These are phyloP conservation scores for Erithacus rubecula DNA, from an alignment of 2,797 vertebrate species.

Conservation along the genomic window DNA sequence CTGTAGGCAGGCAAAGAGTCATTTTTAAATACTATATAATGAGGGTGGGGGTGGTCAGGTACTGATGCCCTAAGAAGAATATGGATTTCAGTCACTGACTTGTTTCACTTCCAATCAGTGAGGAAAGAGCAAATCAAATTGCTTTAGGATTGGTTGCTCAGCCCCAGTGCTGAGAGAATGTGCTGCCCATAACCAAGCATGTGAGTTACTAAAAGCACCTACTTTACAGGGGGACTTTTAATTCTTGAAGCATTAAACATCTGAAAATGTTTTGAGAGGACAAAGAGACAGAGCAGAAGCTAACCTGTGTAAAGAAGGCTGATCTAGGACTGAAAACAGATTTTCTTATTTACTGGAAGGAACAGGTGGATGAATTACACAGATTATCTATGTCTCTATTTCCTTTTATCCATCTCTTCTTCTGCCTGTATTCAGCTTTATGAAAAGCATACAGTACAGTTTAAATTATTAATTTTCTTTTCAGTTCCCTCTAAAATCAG, in stretches of 20 bases:
- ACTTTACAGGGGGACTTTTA: background rate
- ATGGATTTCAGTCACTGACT: background rate
- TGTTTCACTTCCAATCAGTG: background rate
- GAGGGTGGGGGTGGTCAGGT: rapidly evolving
- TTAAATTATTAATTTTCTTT: conserved; percentile 68
- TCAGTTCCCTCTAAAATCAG: conserved; percentile 47
- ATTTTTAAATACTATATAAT: background rate
- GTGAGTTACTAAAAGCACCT: background rate
- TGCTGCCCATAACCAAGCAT: background rate
- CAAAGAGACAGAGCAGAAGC: conserved; percentile 47
- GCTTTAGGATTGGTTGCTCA: background rate
- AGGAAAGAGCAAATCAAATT: background rate
- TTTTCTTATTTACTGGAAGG: conserved; percentile 58
- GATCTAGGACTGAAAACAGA: conserved; percentile 64
- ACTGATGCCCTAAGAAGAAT: background rate
- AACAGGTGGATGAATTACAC: conserved; percentile 66
- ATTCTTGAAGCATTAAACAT: background rate
- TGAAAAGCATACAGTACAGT: conserved; percentile 33
- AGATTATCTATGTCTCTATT: conserved; percentile 33
- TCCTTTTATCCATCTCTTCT: conserved; percentile 41
- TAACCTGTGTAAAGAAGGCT: conserved; percentile 1
- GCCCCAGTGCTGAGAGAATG: background rate
- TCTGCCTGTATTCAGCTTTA: conserved; percentile 57
- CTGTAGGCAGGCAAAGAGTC: background rate
- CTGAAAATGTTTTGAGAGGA: conserved; percentile 45